Evolutionary conservation across 2,113 vertebrate genomes (phyloP).

Genomic region (Podarcis muralis): DNA sequence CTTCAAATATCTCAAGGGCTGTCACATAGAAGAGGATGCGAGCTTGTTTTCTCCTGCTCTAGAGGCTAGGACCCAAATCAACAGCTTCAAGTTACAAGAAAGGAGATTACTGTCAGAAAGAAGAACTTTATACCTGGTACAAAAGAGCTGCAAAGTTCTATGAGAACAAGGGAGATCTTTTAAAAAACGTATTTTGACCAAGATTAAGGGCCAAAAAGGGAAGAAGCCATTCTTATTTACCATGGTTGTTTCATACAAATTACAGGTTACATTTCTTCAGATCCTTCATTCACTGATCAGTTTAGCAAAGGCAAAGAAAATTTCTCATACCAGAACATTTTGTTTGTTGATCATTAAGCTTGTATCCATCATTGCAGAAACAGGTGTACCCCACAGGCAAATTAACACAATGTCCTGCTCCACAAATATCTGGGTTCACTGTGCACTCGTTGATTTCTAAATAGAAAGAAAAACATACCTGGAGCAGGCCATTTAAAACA

Average conservation of each 20-base stretch:
- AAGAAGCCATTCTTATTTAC: constrained; percentile 13
- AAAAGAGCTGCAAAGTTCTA: too few relatives aligned
- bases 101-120: too few relatives aligned
- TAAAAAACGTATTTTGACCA: background rate
- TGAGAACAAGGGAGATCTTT: background rate
- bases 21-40: too few relatives aligned
- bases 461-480: constrained; percentile 39
- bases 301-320: constrained; percentile 18
- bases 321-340: constrained; percentile 88
- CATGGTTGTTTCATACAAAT: background rate
- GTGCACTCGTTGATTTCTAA: constrained; percentile 94
- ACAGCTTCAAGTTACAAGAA: too few relatives aligned
- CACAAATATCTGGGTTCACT: constrained; percentile 91
- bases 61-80: too few relatives aligned
- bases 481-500: constrained; percentile 4
- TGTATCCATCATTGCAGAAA: constrained; percentile 88
- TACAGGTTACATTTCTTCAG: constrained; percentile 17
- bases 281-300: constrained; percentile 7
- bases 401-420: constrained; percentile 91
- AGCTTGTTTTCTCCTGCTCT: too few relatives aligned
- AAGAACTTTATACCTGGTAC: too few relatives aligned
- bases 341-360: constrained; percentile 76
- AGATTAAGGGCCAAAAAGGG: constrained; percentile 1
- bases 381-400: constrained; percentile 89
- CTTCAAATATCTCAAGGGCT: too few relatives aligned